Percentiles rank a stretch among this genome's conserved stretches.
Evolutionary conservation across 2,888 invertebrate species (phyloP).

Genomic region (Neoascia interrupta): DNA sequence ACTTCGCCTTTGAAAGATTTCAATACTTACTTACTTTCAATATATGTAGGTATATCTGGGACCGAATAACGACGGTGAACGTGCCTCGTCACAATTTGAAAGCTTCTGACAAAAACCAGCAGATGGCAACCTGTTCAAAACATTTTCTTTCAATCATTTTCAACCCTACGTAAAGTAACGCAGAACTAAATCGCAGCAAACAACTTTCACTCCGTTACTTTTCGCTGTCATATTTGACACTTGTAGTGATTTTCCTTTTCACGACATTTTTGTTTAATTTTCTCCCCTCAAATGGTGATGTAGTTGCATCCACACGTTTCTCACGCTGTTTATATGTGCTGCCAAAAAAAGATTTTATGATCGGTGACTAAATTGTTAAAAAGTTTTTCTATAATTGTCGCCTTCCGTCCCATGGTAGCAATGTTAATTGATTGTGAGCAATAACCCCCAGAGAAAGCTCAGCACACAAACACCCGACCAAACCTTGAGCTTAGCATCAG

Average conservation of each 20-base stretch:
- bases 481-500: not conserved
- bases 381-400: not conserved
- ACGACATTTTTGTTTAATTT: constrained; percentile 37
- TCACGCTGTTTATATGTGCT: constrained; percentile 46
- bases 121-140: too few relatives aligned
- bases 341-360: constrained; percentile 1
- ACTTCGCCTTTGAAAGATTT: too few relatives aligned
- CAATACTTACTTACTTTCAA: too few relatives aligned
- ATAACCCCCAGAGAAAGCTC: constrained; percentile 8
- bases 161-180: not conserved
- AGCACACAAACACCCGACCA: not conserved
- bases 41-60: too few relatives aligned
- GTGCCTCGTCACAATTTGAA: too few relatives aligned
- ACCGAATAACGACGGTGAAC: too few relatives aligned
- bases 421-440: constrained; percentile 5
- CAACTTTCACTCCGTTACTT: too few relatives aligned
- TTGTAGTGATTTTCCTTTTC: constrained; percentile 4
- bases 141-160: not conserved
- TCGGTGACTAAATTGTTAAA: constrained; percentile 25
- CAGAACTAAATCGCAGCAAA: too few relatives aligned
- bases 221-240: constrained; percentile 36
- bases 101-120: too few relatives aligned
- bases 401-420: not conserved
- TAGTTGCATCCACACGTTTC: constrained; percentile 50
- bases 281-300: constrained; percentile 39